These are phyloP conservation scores for Lytechinus variegatus DNA, from an alignment of 35 echinoderm and acorn worm genomes.

Conservation along the genomic window DNA sequence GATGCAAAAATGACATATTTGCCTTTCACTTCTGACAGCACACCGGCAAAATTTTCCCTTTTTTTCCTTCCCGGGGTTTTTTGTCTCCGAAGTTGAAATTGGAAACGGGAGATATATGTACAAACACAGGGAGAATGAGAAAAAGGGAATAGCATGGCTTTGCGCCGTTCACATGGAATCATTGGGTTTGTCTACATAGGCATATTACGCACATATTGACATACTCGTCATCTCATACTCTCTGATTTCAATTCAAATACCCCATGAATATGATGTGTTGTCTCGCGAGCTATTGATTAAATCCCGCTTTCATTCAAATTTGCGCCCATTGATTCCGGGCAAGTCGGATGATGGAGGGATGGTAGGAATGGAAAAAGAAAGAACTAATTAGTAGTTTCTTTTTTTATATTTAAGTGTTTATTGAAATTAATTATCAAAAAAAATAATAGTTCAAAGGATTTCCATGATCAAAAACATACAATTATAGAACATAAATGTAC, in stretches of 20 bases:
- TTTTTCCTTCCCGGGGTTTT: background rate
- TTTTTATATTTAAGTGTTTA: too few species aligned
- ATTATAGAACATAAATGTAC: too few species aligned
- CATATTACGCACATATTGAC: background rate
- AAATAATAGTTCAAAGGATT: too few species aligned
- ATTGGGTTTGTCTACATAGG: background rate
- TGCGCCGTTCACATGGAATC: background rate
- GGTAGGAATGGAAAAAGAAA: background rate
- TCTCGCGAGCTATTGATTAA: background rate
- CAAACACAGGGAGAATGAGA: background rate
- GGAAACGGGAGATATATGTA: background rate
- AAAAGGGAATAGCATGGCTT: background rate
- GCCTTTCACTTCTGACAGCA: background rate
- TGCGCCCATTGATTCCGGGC: background rate
- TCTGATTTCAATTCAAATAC: slow-evolving; percentile 5
- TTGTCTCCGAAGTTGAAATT: background rate
- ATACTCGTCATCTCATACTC: background rate
- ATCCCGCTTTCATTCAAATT: slow-evolving; percentile 2
- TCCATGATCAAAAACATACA: too few species aligned
- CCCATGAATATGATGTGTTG: background rate
- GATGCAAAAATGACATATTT: slow-evolving; percentile 13
- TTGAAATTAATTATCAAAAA: too few species aligned
- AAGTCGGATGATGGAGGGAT: background rate
- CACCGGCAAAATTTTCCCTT: background rate
- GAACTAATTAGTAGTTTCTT: too few species aligned